Evolutionary conservation across 2,888 invertebrate genomes (phyloP), one percentile per base, ranked within the genome.

Genomic region (Drosophila recens): DNA sequence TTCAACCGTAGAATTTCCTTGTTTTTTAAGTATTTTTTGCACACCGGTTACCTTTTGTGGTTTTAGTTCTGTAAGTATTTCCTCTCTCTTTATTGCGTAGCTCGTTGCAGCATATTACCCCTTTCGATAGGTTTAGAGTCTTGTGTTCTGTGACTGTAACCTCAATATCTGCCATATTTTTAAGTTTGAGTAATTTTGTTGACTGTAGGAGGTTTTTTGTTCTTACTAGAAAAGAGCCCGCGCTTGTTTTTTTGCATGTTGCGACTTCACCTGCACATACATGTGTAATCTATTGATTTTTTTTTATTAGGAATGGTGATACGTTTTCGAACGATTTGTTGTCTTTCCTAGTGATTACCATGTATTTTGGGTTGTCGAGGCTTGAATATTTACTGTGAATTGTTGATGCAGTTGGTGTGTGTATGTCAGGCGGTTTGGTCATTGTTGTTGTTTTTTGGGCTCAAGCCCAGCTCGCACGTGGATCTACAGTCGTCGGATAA

Each of bases 281-380:
- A 64, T 30, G 48, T 34, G n/a, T 57, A 63, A 13, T 62, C 57
- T 10, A 67, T 57, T 17, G 38, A 15, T 63, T 57, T 67, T 57
- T 67, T 53, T 67, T 57, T 43, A 57, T 67, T 9, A 62, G 36
- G 6, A 67, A 62, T 8, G 56, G 56, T 42, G 17, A 34, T 11
- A 62, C 6, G 38, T 48, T 62, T 52, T 67, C 67, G 33, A 68
- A 63, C 23, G 67, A 20, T 34, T 51, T 57, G 6, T 68, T 53
- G 40, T 62, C 45, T 13, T 42, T 56, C 62, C 67, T 51, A 6
- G 15, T 43, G 11, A 61, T 62, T 42, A 27, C 43, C 23, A 62
- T 62, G 15, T 15, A 56, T 49, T 67, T 61, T 15, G 57, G 63
- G 42, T 27, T 46, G 38, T n/a, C 5, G 2, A 38, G 38, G 38